Evolutionary conservation across 2,888 invertebrate genomes (phyloP).

Genomic region (Tortricodes alternella): DNA sequence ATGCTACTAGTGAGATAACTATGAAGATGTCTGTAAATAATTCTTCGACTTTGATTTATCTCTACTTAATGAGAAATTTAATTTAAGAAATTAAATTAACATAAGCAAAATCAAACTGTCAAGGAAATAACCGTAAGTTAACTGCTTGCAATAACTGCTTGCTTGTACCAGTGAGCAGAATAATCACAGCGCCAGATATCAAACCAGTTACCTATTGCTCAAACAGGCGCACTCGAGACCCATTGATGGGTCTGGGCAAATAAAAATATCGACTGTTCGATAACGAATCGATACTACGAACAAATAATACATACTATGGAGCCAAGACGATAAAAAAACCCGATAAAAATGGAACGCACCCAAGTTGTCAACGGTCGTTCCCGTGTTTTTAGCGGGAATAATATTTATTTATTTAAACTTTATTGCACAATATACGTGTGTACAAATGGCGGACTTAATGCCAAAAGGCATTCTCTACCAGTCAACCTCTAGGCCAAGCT

Average conservation of each 20-base stretch:
- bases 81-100: neutral
- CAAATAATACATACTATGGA: conserved; percentile 50
- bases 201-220: conserved; percentile 78
- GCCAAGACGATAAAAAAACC: conserved; percentile 38
- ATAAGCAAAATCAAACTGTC: conserved; percentile 44
- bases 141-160: conserved; percentile 54
- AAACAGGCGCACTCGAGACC: conserved; percentile 74
- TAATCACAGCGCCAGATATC: conserved; percentile 73
- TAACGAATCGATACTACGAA: conserved; percentile 72
- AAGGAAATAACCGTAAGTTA: conserved; percentile 63
- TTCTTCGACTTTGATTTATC: too few species aligned
- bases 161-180: conserved; percentile 60
- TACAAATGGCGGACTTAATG: too few species aligned
- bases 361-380: conserved; percentile 25
- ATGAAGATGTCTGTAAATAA: too few species aligned
- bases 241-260: conserved; percentile 74
- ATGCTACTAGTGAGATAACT: too few species aligned
- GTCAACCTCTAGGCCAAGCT: too few species aligned
- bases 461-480: too few species aligned
- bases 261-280: conserved; percentile 77
- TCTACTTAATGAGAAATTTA: too few species aligned
- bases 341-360: conserved; percentile 60
- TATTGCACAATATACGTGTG: too few species aligned
- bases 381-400: conserved; percentile 16
- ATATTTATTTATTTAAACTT: too few species aligned